Conservation (phyloP, 2,113 vertebrate species). For the Bucco capensis region DNA sequence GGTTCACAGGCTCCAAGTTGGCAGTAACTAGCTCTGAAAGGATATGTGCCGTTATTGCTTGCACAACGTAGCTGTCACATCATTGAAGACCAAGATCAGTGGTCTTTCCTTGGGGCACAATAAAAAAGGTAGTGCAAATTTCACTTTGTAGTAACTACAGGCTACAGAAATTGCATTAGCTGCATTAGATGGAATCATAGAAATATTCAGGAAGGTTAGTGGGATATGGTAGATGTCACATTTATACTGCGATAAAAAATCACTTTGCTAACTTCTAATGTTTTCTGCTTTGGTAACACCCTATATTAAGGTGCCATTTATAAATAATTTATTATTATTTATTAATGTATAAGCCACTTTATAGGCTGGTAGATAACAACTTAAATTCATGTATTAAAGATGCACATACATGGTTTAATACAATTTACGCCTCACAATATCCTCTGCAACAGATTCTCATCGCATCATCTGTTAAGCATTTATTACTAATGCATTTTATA, state of each 20-base stretch:
- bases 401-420: conserved; percentile 77
- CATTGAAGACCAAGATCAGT: neutral
- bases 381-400: conserved; percentile 84
- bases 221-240: conserved; percentile 57
- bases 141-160: conserved; percentile 69
- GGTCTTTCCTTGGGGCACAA: conserved; percentile 66
- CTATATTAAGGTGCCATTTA: conserved; percentile 77
- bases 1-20: conserved; percentile 38
- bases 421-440: conserved; percentile 78
- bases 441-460: conserved; percentile 76
- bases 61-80: conserved; percentile 9
- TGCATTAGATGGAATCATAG: conserved; percentile 66
- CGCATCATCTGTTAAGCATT: conserved; percentile 76
- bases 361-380: conserved; percentile 75
- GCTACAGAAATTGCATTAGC: conserved; percentile 73
- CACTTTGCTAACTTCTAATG: conserved; percentile 74
- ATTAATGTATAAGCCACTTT: conserved; percentile 79
- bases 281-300: conserved; percentile 74
- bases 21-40: conserved; percentile 64
- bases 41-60: neutral
- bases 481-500: conserved; percentile 84
- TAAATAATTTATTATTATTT: conserved; percentile 80
- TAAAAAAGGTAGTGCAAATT: conserved; percentile 67
- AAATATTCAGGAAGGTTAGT: conserved; percentile 68
- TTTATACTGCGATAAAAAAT: conserved; percentile 75